Percentiles rank a stretch among this genome's conserved stretches.
Conservation (phyloP, 2,888 invertebrate species). For the Ametastegia equiseti region DNA sequence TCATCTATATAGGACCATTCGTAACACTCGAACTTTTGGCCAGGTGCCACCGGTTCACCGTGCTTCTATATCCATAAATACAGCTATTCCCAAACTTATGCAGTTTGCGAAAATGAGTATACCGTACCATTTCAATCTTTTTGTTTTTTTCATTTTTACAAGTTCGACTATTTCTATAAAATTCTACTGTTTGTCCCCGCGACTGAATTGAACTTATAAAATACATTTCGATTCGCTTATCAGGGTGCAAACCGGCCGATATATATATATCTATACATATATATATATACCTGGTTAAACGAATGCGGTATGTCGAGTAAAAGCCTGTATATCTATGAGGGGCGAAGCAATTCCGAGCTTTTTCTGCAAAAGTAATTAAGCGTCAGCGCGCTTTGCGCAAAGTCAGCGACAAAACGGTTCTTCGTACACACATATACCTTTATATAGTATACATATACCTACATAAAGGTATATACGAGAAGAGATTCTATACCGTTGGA, state of each 20-base stretch:
- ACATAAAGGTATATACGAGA: too few relatives aligned
- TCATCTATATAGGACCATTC: slow-evolving; percentile 15
- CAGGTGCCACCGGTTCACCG: background rate
- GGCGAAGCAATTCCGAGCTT: slow-evolving; percentile 32
- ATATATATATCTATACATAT: too few relatives aligned
- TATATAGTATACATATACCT: too few relatives aligned
- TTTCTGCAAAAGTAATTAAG: slow-evolving; percentile 49
- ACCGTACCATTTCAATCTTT: background rate
- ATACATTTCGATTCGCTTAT: background rate
- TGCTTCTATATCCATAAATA: background rate
- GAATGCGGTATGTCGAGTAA: background rate
- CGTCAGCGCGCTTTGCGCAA: slow-evolving; percentile 42
- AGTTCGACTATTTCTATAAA: background rate
- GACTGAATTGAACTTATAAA: background rate
- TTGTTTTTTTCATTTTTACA: background rate
- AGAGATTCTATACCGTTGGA: background rate
- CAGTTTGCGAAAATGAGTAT: background rate
- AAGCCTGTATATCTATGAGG: slow-evolving; percentile 7
- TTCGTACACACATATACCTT: slow-evolving; percentile 47
- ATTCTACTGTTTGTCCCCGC: background rate
- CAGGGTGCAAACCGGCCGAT: background rate
- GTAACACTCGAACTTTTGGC: slow-evolving; percentile 35
- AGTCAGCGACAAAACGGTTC: slow-evolving; percentile 48
- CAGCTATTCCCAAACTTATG: background rate
- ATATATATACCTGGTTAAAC: background rate